A percentile compares a stretch with the other conserved stretches of the same genome.
These are phyloP conservation scores for Dromaius novaehollandiae DNA, from an alignment of 2,113 vertebrate species.

Conservation along the genomic window DNA sequence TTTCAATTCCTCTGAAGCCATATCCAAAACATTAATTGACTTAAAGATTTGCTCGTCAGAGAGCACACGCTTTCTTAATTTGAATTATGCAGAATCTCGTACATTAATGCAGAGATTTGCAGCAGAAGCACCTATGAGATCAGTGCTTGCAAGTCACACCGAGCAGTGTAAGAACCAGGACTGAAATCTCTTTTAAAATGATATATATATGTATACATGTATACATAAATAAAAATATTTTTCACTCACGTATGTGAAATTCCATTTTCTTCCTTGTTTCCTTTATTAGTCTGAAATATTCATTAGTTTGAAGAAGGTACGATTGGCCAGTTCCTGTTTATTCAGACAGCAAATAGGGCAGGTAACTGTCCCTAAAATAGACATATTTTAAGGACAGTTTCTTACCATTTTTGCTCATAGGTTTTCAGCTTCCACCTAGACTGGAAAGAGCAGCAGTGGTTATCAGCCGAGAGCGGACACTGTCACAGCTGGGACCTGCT, in stretches of 20 bases:
- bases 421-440: not conserved
- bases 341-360: not conserved
- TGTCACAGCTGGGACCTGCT: not conserved
- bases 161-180: not conserved
- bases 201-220: not conserved
- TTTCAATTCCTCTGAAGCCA: not conserved
- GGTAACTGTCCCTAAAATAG: not conserved
- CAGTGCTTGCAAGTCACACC: not conserved
- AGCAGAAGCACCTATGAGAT: not conserved
- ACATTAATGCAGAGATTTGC: not conserved
- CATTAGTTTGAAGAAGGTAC: not conserved
- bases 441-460: not conserved
- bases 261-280: not conserved
- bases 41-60: not conserved
- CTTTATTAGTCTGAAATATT: not conserved
- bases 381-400: not conserved
- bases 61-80: rapidly evolving
- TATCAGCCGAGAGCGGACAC: no score
- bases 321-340: not conserved
- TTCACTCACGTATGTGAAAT: not conserved
- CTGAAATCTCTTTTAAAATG: not conserved
- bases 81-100: not conserved
- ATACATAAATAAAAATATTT: not conserved
- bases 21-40: not conserved
- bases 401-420: not conserved